These are phyloP conservation scores for Glomeris maerens DNA, from an alignment of 1,140 invertebrate species.

Conservation along the genomic window DNA sequence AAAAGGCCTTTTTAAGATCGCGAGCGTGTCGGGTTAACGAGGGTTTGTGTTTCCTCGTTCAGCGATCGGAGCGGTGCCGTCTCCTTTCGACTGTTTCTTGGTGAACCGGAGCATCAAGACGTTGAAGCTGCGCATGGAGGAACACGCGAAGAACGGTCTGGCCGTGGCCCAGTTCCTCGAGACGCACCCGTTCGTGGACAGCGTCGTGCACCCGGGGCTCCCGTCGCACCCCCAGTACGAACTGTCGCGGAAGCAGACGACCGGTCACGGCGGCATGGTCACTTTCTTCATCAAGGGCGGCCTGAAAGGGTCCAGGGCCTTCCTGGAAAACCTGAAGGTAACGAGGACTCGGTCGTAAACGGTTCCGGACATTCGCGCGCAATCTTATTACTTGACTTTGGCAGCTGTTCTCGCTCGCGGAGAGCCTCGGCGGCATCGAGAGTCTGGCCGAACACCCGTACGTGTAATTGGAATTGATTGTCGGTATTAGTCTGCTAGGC, in stretches of 20 bases:
- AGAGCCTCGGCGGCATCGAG: slow-evolving; percentile 91
- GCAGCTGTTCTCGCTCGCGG: slow-evolving; percentile 66
- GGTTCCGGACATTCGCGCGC: not conserved
- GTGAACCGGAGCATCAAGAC: slow-evolving; percentile 93
- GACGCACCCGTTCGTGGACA: slow-evolving; percentile 54
- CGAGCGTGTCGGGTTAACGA: not conserved
- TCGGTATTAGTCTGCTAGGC: not conserved
- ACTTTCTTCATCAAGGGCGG: slow-evolving; percentile 73
- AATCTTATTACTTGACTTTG: slow-evolving; percentile 4
- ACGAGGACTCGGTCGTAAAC: no score
- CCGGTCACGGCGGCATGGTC: slow-evolving; percentile 84
- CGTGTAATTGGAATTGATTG: slow-evolving; percentile 17
- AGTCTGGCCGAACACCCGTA: slow-evolving; percentile 53
- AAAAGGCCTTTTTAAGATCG: slow-evolving; percentile 2
- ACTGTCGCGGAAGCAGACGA: slow-evolving; percentile 63
- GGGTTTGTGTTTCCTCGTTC: not conserved
- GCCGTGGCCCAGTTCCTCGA: slow-evolving; percentile 66
- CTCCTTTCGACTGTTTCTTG: slow-evolving; percentile 89
- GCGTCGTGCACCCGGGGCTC: slow-evolving; percentile 74
- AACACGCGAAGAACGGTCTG: slow-evolving; percentile 64
- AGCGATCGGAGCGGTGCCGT: slow-evolving; percentile 80
- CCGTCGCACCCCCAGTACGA: slow-evolving; percentile 84
- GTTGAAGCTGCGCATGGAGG: slow-evolving; percentile 74
- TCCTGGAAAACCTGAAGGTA: slow-evolving; percentile 56
- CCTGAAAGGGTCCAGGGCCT: slow-evolving; percentile 56